phyloP scores from a whole-genome alignment of 2,888 invertebrate genomes.

The Athripsodes cinereus region DNA sequence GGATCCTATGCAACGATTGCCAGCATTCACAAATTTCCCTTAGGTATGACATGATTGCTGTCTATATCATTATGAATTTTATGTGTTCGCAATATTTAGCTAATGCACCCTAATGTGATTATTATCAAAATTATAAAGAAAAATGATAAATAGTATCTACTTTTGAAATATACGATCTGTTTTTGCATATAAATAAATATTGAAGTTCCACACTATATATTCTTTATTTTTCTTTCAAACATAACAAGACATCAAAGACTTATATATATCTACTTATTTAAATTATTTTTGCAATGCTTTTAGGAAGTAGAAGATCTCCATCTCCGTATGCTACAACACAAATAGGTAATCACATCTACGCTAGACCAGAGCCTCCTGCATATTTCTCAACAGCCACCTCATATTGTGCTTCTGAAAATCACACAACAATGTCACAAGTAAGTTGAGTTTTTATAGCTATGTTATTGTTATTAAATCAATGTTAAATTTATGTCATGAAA shows the following conservation, averaged over 20 bases:
- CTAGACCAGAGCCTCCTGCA: constrained; percentile 54
- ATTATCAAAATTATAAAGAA: too few relatives aligned
- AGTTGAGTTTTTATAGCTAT: constrained; percentile 28
- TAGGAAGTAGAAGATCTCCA: constrained; percentile 51
- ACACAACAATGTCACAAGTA: constrained; percentile 68
- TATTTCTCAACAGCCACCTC: constrained; percentile 56
- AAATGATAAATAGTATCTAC: too few relatives aligned
- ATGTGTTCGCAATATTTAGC: too few relatives aligned
- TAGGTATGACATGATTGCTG: constrained; percentile 43
- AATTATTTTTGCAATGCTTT: too few relatives aligned
- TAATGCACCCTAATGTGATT: too few relatives aligned
- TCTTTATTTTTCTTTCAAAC: too few relatives aligned
- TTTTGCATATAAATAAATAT: too few relatives aligned
- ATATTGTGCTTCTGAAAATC: constrained; percentile 72
- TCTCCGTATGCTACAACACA: constrained; percentile 69
- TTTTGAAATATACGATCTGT: too few relatives aligned
- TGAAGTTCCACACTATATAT: too few relatives aligned
- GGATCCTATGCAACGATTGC: constrained; percentile 81
- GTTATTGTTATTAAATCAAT: neutral
- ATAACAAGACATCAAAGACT: too few relatives aligned
- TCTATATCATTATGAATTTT: too few relatives aligned
- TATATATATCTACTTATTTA: too few relatives aligned
- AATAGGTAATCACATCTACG: constrained; percentile 53
- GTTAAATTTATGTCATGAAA: neutral
- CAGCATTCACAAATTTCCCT: constrained; percentile 69